Base-by-base conservation (phyloP, 1,140 invertebrate genomes). In the Meloidogyne floridensis region DNA sequence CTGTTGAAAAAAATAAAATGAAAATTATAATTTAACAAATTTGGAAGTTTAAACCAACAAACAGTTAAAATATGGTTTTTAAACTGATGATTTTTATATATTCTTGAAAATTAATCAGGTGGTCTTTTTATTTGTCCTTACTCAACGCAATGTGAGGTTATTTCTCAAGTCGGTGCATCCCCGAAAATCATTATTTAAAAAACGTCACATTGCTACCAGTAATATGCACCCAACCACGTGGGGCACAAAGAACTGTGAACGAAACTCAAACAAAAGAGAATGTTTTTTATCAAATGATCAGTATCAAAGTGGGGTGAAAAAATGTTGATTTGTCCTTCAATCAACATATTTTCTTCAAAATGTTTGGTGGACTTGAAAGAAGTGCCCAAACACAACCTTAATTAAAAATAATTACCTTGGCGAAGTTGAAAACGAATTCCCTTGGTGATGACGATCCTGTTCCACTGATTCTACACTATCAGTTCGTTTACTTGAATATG, bases 401-500 rank as follows among this genome's bases (percentile, higher is more conserved):
- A 32, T 32, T 32, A 32, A 32, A 32, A 32, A 32, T 32, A 32
- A 1, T 42, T 76, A 81, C 65, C 42, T 75, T 70, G 80, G 13
- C 56, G 75, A 70, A 56, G 65, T 53, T 47, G 73, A 42, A 4
- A 69, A 32, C 32, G 53, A 59, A 53, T 15, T 13, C 4, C 13
- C 32, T 15, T 42, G 53, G 18, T 51, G 75, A 3, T n/a, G 75
- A 2, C 47, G 80, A n/a, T 82, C 81, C 4, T 65, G 15, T 7
- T 65, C n/a, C 0, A 81, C 81, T 0, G 81, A 73, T 11, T 82
- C 81, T 5, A 47, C 72, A 73, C 81, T 82, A 43, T 18, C 53
- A 18, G 18, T 70, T 20, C 15, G 65, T 56, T 81, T 81, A 75
- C 83, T 82, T 6, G 56, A 69, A 47, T 83, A 82, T 42, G 81